phyloP scores from a whole-genome alignment of 1,140 invertebrate genomes.

The Atta texana region DNA sequence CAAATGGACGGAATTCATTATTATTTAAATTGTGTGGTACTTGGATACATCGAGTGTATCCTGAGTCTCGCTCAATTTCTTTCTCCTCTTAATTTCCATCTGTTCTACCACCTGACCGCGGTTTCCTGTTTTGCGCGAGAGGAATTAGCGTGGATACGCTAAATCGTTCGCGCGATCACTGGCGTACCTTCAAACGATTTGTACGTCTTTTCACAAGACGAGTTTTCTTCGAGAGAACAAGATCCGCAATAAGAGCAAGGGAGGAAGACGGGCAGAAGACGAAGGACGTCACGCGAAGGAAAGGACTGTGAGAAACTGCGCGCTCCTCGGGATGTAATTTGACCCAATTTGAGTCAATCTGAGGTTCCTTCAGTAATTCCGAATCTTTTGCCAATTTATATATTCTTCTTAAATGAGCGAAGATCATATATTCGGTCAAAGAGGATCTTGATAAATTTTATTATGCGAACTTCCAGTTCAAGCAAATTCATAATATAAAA shows the following conservation, averaged over 20 bases:
- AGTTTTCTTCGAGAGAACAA: conserved; percentile 38
- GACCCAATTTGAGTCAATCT: conserved; percentile 15
- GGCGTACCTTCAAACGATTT: conserved; percentile 11
- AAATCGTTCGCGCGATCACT: conserved; percentile 44
- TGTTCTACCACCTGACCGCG: conserved; percentile 22
- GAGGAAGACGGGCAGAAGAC: conserved; percentile 18
- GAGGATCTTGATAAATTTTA: too few species aligned
- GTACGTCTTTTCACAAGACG: conserved; percentile 44
- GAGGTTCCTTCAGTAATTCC: not conserved
- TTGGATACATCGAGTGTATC: not conserved
- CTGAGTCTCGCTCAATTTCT: not conserved
- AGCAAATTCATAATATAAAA: too few species aligned
- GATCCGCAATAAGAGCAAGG: conserved; percentile 13
- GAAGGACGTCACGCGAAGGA: conserved; percentile 52
- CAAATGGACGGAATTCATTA: too few species aligned
- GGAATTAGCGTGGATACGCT: conserved; percentile 15
- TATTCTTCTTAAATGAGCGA: too few species aligned
- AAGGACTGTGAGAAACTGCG: conserved; percentile 64
- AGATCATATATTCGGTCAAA: too few species aligned
- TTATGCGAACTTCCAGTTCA: too few species aligned
- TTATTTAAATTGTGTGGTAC: too few species aligned
- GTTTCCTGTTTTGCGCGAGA: conserved; percentile 43
- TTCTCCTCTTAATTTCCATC: not conserved
- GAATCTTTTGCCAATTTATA: not conserved
- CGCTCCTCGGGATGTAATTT: conserved; percentile 41